A percentile compares a stretch with the other conserved stretches of the same genome.
Conservation (phyloP, 2,888 invertebrate species). For the Allolobophora icterica region DNA sequence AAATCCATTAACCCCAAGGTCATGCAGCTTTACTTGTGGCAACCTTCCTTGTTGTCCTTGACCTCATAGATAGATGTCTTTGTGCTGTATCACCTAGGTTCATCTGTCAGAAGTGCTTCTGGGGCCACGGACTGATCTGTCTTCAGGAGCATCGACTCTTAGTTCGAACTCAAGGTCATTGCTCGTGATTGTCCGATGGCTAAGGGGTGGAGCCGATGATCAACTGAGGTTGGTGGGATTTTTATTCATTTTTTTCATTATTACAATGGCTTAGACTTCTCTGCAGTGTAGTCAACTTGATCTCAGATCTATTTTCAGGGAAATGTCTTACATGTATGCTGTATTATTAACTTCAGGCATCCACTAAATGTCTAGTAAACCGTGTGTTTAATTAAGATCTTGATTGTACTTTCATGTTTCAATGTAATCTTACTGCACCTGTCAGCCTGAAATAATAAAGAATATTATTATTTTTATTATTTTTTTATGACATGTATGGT, state of each 20-base stretch:
- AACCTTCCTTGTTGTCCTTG: background rate
- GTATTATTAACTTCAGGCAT: too few species aligned
- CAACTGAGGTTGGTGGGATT: background rate
- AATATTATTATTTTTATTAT: too few species aligned
- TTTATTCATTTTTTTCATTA: background rate
- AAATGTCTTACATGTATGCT: too few species aligned
- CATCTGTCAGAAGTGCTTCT: background rate
- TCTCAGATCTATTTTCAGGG: too few species aligned
- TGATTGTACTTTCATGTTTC: too few species aligned
- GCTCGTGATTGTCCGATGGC: slow-evolving; percentile 7
- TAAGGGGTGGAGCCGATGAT: background rate
- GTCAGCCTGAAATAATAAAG: too few species aligned
- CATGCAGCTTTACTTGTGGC: background rate
- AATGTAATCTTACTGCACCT: too few species aligned
- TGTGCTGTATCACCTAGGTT: background rate
- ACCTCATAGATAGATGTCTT: background rate
- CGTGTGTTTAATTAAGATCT: too few species aligned
- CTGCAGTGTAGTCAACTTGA: background rate
- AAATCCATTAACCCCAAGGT: background rate
- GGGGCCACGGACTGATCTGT: background rate
- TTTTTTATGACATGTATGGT: too few species aligned
- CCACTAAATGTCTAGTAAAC: too few species aligned
- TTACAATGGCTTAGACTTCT: background rate
- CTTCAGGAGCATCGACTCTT: slow-evolving; percentile 7
- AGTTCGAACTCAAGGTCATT: slow-evolving; percentile 13